Evolutionary conservation across 2,888 invertebrate species (phyloP).

Genomic region (Quadriops clusia): DNA sequence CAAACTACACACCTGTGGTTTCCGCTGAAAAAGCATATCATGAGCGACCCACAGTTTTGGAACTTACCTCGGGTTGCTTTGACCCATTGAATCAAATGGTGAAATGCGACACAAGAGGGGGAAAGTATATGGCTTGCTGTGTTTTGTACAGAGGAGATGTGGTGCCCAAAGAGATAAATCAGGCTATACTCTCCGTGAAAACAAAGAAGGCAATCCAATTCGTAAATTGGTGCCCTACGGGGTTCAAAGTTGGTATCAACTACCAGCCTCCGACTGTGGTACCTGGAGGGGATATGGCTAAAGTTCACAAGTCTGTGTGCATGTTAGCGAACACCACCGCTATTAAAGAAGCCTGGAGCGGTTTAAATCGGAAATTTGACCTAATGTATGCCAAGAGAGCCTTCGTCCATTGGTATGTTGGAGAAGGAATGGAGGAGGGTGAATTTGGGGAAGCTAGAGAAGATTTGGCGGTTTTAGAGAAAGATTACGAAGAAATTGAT

Average conservation of each 20-base stretch:
- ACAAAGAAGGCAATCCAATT: constrained; percentile 88
- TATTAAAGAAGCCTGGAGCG: constrained; percentile 90
- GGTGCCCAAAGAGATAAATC: constrained; percentile 83
- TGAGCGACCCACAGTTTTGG: constrained; percentile 79
- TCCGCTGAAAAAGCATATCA: constrained; percentile 90
- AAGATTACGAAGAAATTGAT: constrained; percentile 70
- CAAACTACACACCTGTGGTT: constrained; percentile 84
- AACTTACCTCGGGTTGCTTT: constrained; percentile 91
- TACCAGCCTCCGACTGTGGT: constrained; percentile 86
- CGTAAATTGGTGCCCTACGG: constrained; percentile 79
- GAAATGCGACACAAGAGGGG: constrained; percentile 81
- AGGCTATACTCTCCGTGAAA: constrained; percentile 86
- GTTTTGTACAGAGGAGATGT: constrained; percentile 90
- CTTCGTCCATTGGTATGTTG: constrained; percentile 91
- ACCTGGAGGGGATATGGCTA: constrained; percentile 84
- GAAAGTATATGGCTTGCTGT: constrained; percentile 91
- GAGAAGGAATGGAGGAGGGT: constrained; percentile 80
- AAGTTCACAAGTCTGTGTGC: constrained; percentile 90
- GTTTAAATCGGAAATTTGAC: constrained; percentile 89
- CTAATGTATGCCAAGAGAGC: constrained; percentile 93
- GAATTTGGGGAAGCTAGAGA: constrained; percentile 83
- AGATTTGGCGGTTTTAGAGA: constrained; percentile 69
- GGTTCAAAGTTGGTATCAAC: constrained; percentile 74
- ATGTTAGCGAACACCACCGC: constrained; percentile 96
- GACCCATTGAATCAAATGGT: constrained; percentile 92